Conservation (phyloP, 1,140 invertebrate genomes). For the Drosophila murphyi region DNA sequence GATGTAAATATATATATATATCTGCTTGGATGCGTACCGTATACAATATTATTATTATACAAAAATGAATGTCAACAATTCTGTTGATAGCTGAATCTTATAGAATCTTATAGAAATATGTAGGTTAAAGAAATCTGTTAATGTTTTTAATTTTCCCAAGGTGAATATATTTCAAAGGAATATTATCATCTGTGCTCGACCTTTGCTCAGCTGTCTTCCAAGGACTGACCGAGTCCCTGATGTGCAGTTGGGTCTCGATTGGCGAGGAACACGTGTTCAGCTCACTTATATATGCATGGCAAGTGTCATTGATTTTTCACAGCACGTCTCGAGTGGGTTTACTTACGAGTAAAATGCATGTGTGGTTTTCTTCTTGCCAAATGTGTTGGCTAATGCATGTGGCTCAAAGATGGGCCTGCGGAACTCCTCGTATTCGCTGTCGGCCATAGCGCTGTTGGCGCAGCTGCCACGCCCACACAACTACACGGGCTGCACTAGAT, state of each 20-base stretch:
- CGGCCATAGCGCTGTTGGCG: conserved; percentile 88
- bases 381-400: conserved; percentile 87
- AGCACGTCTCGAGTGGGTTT: not conserved
- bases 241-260: too few relatives aligned
- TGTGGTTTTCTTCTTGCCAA: conserved; percentile 86
- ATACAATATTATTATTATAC: too few relatives aligned
- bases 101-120: too few relatives aligned
- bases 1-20: too few relatives aligned
- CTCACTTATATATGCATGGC: not conserved
- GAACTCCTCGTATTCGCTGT: conserved; percentile 96
- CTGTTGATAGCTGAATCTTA: too few relatives aligned
- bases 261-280: conserved; percentile 28
- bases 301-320: conserved; percentile 36
- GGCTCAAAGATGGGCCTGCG: conserved; percentile 91
- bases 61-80: too few relatives aligned
- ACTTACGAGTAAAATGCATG: conserved; percentile 90
- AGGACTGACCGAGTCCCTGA: not conserved
- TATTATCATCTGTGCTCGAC: not conserved
- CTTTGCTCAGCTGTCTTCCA: conserved; percentile 2
- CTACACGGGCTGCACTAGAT: conserved; percentile 4
- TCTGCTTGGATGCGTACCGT: too few relatives aligned
- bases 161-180: too few relatives aligned
- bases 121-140: too few relatives aligned
- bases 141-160: too few relatives aligned
- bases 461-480: conserved; percentile 61